A percentile compares a stretch with the other conserved stretches of the same genome.
These are phyloP conservation scores for Dinomys branickii DNA, from an alignment of 2,113 vertebrate species.

Conservation along the genomic window DNA sequence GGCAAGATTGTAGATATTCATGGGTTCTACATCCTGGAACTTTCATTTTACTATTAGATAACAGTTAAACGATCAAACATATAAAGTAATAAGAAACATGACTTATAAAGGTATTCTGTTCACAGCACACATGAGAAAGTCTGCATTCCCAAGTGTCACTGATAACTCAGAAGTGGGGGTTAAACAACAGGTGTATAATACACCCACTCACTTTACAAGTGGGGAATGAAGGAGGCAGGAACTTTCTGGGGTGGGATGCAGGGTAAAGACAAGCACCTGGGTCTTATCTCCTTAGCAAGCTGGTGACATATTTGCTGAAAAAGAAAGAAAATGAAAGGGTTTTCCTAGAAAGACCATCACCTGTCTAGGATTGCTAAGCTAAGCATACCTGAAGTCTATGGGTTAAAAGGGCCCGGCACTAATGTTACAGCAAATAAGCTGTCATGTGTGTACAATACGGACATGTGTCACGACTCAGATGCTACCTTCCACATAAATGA, in stretches of 20 bases:
- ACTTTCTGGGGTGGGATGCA: accelerated
- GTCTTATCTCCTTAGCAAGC: neutral
- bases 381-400: neutral
- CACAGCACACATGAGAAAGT: neutral
- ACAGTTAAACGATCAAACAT: neutral
- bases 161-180: neutral
- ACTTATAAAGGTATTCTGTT: neutral
- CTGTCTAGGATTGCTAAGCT: neutral
- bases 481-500: neutral
- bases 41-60: neutral
- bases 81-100: neutral
- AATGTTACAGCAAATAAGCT: neutral
- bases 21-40: neutral
- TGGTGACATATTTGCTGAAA: neutral
- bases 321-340: neutral
- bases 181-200: neutral
- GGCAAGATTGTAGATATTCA: neutral
- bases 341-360: neutral
- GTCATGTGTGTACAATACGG: neutral
- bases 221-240: neutral
- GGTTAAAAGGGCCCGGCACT: neutral
- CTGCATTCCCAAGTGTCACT: neutral
- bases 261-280: neutral
- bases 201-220: neutral
- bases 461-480: neutral